Evolutionary conservation across 2,113 vertebrate species (phyloP).

Genomic region (Naja naja): DNA sequence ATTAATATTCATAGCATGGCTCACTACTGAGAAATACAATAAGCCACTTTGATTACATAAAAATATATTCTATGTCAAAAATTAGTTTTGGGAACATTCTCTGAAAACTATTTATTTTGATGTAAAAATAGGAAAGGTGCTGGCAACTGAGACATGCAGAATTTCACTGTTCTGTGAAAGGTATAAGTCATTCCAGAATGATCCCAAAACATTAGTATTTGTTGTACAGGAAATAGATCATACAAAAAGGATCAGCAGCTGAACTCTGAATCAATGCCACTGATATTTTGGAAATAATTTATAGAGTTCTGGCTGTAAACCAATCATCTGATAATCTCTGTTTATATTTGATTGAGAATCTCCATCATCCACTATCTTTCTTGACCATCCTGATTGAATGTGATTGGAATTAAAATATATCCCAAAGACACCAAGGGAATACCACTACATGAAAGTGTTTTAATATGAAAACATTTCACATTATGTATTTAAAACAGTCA

Average conservation of each 20-base stretch:
- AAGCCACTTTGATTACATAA: neutral
- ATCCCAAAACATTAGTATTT: neutral
- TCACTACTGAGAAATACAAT: neutral
- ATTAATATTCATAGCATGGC: neutral
- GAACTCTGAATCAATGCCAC: neutral
- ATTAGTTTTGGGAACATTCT: neutral
- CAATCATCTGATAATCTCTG: neutral
- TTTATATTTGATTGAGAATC: neutral
- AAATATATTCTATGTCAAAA: neutral
- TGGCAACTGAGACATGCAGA: neutral
- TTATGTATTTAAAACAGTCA: neutral
- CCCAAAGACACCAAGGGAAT: neutral
- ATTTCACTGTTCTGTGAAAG: neutral
- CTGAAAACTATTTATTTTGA: neutral
- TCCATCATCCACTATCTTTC: neutral
- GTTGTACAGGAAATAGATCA: neutral
- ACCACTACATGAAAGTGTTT: neutral
- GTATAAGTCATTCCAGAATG: neutral
- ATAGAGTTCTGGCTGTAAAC: neutral
- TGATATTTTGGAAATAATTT: neutral
- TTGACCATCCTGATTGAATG: neutral
- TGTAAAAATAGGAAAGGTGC: neutral
- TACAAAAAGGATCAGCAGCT: neutral
- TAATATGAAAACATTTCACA: neutral
- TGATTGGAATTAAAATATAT: neutral